These are phyloP conservation scores for Brenthis hecate DNA, from an alignment of 2,888 invertebrate genomes.

Conservation along the genomic window DNA sequence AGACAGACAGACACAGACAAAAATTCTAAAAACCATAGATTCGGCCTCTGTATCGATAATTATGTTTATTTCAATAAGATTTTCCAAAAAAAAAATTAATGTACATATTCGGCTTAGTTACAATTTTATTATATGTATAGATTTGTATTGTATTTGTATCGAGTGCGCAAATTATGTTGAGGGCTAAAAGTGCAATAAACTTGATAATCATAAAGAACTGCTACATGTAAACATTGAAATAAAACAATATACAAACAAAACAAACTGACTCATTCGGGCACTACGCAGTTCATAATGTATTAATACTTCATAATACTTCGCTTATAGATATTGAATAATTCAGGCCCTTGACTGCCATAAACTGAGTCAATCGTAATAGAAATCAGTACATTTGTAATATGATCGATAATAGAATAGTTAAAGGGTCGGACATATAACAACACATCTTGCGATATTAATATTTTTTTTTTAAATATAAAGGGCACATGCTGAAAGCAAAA, in stretches of 20 bases:
- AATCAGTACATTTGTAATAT: slow-evolving; percentile 10
- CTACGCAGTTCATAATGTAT: slow-evolving; percentile 12
- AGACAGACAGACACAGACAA: too few relatives aligned
- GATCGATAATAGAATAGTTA: slow-evolving; percentile 8
- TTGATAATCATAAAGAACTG: slow-evolving; percentile 31
- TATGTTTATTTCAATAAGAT: too few relatives aligned
- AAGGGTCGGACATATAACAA: background rate
- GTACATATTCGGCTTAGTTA: too few relatives aligned
- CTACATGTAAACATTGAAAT: slow-evolving; percentile 32
- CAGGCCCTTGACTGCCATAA: slow-evolving; percentile 1
- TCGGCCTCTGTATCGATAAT: too few relatives aligned
- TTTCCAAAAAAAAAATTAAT: too few relatives aligned
- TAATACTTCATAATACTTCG: background rate
- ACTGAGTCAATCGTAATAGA: slow-evolving; percentile 11
- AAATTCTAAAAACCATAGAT: too few relatives aligned
- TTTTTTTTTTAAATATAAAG: too few relatives aligned
- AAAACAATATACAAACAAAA: slow-evolving; percentile 29
- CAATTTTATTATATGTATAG: too few relatives aligned
- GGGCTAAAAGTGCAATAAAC: slow-evolving; percentile 37
- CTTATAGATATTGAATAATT: slow-evolving; percentile 16
- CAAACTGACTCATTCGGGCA: slow-evolving; percentile 23
- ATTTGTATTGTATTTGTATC: slow-evolving; percentile 26
- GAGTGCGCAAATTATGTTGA: slow-evolving; percentile 30
- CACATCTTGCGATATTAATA: too few relatives aligned
- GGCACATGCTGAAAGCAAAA: too few relatives aligned